Base-by-base conservation (phyloP, 2,888 invertebrate genomes). In the Plebejus argus region DNA sequence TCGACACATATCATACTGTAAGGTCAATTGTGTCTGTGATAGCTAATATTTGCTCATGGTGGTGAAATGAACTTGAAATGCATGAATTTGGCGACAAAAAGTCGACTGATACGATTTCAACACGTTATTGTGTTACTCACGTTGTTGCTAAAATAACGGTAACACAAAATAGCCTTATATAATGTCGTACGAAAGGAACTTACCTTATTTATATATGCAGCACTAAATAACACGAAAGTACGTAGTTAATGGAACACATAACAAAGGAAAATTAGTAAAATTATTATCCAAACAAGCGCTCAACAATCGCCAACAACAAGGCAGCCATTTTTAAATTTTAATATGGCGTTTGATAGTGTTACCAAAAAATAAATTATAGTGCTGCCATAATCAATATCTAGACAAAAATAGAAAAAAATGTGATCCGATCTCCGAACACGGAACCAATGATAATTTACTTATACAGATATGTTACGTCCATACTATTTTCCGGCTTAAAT, bases 221-320 rank as follows among this genome's bases (percentile, higher is more conserved):
- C 81, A 84, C 85, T 82, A 82, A 83, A 85, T 81, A 83, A 79
- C 82, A 84, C 84, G 82, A 84, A 85, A 85, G 82, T 83, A 83
- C 82, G 85, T 80, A 83, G 83, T 81, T 81, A 86, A 83, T 83
- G 81, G 82, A 89, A 88, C 86, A 85, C 89, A 90, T 90, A 89
- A 83, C 88, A 87, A 85, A 87, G 80, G 80, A 79, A 88, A 87
- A 86, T 89, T 90, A 91, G 92, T 88, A 91, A 91, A 88, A 91
- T 85, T 91, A 90, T 89, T 88, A 88, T 83, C 86, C 82, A 91
- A 91, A 93, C 92, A 92, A 92, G 91, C 90, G 89, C 90, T 88
- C 90, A 90, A 89, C 91, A 92, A 88, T 92, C 90, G 87, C 92
- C 89, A 94, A 91, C 92, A 93, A 94, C 93, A 94, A 90, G 91